Base-by-base conservation (phyloP, 2,888 invertebrate genomes). In the Germaria angustata region DNA sequence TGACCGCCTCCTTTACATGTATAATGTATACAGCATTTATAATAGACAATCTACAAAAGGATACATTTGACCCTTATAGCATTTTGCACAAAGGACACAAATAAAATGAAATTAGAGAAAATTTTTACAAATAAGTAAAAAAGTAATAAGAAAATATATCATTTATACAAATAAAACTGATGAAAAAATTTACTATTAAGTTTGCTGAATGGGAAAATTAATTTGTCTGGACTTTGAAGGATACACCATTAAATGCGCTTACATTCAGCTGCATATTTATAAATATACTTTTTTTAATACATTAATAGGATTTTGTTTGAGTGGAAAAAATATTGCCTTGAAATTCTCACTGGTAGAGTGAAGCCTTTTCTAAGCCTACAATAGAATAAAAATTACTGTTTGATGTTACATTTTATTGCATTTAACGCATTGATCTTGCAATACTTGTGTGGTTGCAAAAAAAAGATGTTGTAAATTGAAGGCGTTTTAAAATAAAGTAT, bases 141-240 rank as follows among this genome's bases (percentile, higher is more conserved):
- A 36, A 6, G 32, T 22, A 4, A 36, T 0, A 41, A 32, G 28
- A 46, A 46, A 8, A n/a, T 6, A 44, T 6, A 28, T 28, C 28
- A 28, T 28, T 28, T 28, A 39, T 22, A 34, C 15, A 57, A 72
- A 71, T 71, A 39, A 24, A 57, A 9, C 78, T 65, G 81, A 73
- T 81, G 75, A 75, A 15, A 53, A 22, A 7, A 24, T 73, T 57
- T 65, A 65, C 79, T n/a, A 82, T 82, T 82, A 79, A 79, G 69
- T 57, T 55, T 32, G 75, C 79, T 79, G 75, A 82, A 82, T 82
- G 82, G n/a, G n/a, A 75, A 79, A 79, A 82, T 82, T 82, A 82
- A 82, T 82, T 82, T 79, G 82, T 82, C 79, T 82, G 82, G 79
- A 82, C 75, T 75, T 53, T 75, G 39, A 79, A 71, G 79, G 73